Percentiles rank a stretch among this genome's conserved stretches.
These are phyloP conservation scores for Cacajao melanocephalus DNA, from an alignment of 2,797 vertebrate species.

Conservation along the genomic window DNA sequence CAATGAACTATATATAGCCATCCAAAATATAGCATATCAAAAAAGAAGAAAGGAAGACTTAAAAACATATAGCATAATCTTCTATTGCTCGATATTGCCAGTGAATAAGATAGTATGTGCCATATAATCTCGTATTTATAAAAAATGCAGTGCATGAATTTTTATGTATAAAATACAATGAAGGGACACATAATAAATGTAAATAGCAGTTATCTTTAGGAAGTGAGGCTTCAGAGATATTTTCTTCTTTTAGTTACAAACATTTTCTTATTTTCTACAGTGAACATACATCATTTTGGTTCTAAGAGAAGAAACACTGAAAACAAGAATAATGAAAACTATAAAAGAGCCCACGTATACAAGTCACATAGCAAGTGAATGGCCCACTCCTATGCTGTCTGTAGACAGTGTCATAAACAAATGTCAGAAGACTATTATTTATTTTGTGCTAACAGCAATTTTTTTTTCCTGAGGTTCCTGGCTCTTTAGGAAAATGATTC, in stretches of 20 bases:
- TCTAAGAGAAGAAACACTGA: background rate
- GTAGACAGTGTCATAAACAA: background rate
- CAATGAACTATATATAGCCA: background rate
- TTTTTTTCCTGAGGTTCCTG: background rate
- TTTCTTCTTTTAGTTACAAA: background rate
- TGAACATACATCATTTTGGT: background rate
- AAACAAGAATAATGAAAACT: background rate
- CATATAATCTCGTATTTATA: background rate
- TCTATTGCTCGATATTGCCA: background rate
- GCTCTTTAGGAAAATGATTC: background rate
- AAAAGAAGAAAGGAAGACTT: background rate
- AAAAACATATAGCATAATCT: background rate
- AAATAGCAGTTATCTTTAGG: background rate
- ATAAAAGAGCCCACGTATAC: background rate
- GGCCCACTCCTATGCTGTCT: background rate
- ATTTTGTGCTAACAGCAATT: background rate
- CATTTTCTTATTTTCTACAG: constrained; percentile 22
- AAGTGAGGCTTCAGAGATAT: background rate
- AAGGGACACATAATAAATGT: background rate
- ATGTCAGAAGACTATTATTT: background rate
- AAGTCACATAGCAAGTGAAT: background rate
- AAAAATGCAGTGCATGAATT: background rate
- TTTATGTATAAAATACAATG: background rate
- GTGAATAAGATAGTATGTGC: background rate
- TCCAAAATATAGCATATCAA: background rate